Conservation (phyloP, 2,888 invertebrate species). For the Lymantria monacha region DNA sequence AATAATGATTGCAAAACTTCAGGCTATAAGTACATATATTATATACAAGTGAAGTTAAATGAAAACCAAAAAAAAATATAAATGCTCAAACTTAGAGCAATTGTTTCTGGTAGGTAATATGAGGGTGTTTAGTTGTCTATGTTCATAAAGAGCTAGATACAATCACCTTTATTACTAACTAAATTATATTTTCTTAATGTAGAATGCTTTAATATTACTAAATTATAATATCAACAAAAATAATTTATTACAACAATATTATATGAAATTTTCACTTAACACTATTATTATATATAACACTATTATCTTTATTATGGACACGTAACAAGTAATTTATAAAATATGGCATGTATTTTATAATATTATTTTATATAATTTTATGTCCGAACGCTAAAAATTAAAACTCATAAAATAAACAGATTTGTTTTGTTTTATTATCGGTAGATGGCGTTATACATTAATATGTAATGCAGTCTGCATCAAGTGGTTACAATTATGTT, state of each 20-base stretch:
- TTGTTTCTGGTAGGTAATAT: too few relatives aligned
- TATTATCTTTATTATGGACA: conserved; percentile 22
- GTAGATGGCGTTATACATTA: conserved; percentile 15
- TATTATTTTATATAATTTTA: not conserved
- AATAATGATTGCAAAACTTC: too few relatives aligned
- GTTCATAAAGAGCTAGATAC: not conserved
- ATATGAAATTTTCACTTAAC: conserved; percentile 1
- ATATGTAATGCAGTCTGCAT: too few relatives aligned
- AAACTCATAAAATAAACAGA: not conserved
- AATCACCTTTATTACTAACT: conserved; percentile 15
- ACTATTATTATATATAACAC: too few relatives aligned
- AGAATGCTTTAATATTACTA: conserved; percentile 4
- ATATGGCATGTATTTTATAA: conserved; percentile 25
- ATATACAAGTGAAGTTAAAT: too few relatives aligned
- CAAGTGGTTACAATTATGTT: too few relatives aligned
- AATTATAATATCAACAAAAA: conserved; percentile 22
- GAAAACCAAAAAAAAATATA: too few relatives aligned
- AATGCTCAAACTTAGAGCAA: too few relatives aligned
- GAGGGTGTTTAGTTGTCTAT: too few relatives aligned
- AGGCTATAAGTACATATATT: too few relatives aligned
- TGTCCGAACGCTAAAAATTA: not conserved
- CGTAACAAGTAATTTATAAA: conserved; percentile 16
- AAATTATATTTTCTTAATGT: conserved; percentile 6
- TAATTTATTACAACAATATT: conserved; percentile 22
- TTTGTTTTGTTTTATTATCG: not conserved